A percentile compares a stretch with the other conserved stretches of the same genome.
These are phyloP conservation scores for Styela clava DNA, from an alignment of 23 tunicate species.

Conservation along the genomic window DNA sequence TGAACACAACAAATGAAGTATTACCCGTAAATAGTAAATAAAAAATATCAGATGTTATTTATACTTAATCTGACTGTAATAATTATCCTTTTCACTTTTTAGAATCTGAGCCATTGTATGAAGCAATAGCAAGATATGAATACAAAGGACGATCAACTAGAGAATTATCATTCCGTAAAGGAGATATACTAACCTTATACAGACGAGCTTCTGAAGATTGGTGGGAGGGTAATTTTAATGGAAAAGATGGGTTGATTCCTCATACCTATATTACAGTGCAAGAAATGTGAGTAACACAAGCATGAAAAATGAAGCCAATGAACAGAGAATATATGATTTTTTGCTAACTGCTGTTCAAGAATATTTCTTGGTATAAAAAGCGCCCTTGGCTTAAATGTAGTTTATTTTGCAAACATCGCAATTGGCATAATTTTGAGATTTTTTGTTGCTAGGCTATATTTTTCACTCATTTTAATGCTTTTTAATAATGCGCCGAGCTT, in stretches of 20 bases:
- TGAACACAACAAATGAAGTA: too few species aligned
- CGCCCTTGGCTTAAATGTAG: too few species aligned
- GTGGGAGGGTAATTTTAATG: constrained; percentile 86
- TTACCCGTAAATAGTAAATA: too few species aligned
- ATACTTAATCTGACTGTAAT: background rate
- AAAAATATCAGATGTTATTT: too few species aligned
- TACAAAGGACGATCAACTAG: constrained; percentile 89
- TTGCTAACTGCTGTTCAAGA: background rate
- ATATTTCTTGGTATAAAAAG: too few species aligned
- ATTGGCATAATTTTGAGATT: too few species aligned
- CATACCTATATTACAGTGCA: constrained; percentile 69
- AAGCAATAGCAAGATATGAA: constrained; percentile 79
- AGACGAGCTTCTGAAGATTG: constrained; percentile 68
- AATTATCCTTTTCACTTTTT: background rate
- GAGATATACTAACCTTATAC: constrained; percentile 47
- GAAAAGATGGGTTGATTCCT: constrained; percentile 85
- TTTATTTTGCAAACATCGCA: too few species aligned
- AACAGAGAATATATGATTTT: background rate
- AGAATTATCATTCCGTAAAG: constrained; percentile 76
- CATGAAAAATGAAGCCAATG: too few species aligned
- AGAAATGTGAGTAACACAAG: constrained; percentile 62
- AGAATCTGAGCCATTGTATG: constrained; percentile 66
- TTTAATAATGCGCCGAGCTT: too few species aligned
- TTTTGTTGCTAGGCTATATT: too few species aligned
- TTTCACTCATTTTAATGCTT: too few species aligned